Conservation (phyloP, 1,140 invertebrate genomes). For the Physella acuta region DNA sequence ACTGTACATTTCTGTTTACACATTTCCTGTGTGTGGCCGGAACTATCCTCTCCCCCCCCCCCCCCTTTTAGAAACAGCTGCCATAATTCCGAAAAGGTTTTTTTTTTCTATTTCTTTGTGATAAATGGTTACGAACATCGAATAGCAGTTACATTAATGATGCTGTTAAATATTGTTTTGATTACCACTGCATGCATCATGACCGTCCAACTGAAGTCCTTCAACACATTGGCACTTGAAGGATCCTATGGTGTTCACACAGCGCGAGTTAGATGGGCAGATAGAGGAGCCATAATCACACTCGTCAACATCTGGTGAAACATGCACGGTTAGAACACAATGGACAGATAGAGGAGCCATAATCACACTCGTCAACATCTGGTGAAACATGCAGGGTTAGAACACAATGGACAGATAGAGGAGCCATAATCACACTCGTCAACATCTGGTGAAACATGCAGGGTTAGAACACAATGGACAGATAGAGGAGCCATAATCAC, state of each 20-base stretch:
- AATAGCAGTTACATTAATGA: no score
- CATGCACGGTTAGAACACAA: no score
- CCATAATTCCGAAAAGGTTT: no score
- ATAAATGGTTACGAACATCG: no score
- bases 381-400: not conserved
- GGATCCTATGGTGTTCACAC: slow-evolving; percentile 81
- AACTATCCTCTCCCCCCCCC: no score
- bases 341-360: no score
- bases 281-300: slow-evolving; percentile 75
- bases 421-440: not conserved
- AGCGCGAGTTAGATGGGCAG: slow-evolving; percentile 75
- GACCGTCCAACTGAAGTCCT: slow-evolving; percentile 57
- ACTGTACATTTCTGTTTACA: no score
- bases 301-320: slow-evolving; percentile 83
- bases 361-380: not conserved
- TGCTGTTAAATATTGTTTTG: no score
- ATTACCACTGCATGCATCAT: slow-evolving; percentile 54
- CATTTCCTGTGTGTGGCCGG: no score
- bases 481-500: no score
- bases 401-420: not conserved
- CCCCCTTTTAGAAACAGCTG: no score
- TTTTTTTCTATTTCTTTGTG: no score
- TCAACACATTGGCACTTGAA: slow-evolving; percentile 72
- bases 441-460: not conserved
- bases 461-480: not conserved